These are phyloP conservation scores for Tauraco erythrolophus DNA, from an alignment of 2,113 vertebrate genomes.

Conservation along the genomic window DNA sequence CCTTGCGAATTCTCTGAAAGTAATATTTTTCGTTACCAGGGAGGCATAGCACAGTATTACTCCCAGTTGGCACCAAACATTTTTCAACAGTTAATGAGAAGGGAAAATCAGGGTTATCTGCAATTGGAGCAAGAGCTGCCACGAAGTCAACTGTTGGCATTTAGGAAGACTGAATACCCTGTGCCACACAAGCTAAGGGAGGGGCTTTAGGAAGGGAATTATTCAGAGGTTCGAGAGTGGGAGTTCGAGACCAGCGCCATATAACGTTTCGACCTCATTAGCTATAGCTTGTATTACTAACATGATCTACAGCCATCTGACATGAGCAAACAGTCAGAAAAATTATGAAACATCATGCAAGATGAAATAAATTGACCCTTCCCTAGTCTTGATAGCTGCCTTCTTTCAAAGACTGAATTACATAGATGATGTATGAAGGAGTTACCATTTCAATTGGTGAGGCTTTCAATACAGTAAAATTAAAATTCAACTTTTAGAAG, in stretches of 20 bases:
- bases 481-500: slow-evolving; percentile 49
- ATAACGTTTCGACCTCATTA: slow-evolving; percentile 7
- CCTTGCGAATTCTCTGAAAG: background rate
- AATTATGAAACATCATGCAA: background rate
- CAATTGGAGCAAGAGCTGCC: background rate
- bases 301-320: background rate
- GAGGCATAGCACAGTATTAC: background rate
- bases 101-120: background rate
- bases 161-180: background rate
- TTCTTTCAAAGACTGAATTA: slow-evolving; percentile 18
- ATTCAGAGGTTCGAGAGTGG: background rate
- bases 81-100: background rate
- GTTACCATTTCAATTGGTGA: slow-evolving; percentile 27
- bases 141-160: background rate
- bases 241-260: background rate
- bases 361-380: slow-evolving; percentile 36
- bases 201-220: background rate
- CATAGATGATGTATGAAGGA: background rate
- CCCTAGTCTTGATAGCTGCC: background rate
- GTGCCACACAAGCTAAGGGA: background rate
- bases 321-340: background rate
- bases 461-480: slow-evolving; percentile 48
- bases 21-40: background rate
- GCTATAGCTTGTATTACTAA: background rate
- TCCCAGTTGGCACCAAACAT: background rate